These are phyloP conservation scores for Nudaria mundana DNA, from an alignment of 2,888 invertebrate genomes.

Conservation along the genomic window DNA sequence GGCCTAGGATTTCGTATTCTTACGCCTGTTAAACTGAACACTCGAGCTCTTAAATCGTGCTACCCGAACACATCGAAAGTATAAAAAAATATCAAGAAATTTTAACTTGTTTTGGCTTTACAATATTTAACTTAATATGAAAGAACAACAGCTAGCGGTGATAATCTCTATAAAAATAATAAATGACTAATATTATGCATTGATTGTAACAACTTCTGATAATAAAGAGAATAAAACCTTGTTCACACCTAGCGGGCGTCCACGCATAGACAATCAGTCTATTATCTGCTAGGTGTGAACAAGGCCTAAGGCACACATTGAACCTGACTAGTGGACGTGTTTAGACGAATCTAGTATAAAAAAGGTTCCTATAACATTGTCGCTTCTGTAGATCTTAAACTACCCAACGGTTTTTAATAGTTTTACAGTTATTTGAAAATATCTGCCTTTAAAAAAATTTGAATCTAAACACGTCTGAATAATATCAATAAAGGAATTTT, in stretches of 20 bases:
- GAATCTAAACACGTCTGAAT: constrained; percentile 23
- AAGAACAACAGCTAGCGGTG: constrained; percentile 20
- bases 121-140: constrained; percentile 1
- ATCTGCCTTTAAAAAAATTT: too few relatives aligned
- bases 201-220: constrained; percentile 16
- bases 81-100: not conserved
- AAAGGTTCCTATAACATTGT: too few relatives aligned
- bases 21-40: too few relatives aligned
- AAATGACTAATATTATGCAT: constrained; percentile 22
- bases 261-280: too few relatives aligned
- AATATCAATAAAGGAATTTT: constrained; percentile 8
- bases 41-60: too few relatives aligned
- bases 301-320: constrained; percentile 30
- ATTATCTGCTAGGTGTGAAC: too few relatives aligned
- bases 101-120: constrained; percentile 2
- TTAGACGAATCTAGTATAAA: constrained; percentile 1
- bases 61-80: not conserved
- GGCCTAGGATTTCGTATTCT: too few relatives aligned
- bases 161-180: constrained; percentile 32
- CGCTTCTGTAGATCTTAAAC: too few relatives aligned
- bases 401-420: too few relatives aligned
- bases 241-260: too few relatives aligned
- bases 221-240: constrained; percentile 29
- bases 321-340: constrained; percentile 30
- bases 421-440: too few relatives aligned